Evolutionary conservation across 2,113 vertebrate genomes (phyloP), one percentile per base, ranked within the genome.

Genomic region (Tinamus guttatus): DNA sequence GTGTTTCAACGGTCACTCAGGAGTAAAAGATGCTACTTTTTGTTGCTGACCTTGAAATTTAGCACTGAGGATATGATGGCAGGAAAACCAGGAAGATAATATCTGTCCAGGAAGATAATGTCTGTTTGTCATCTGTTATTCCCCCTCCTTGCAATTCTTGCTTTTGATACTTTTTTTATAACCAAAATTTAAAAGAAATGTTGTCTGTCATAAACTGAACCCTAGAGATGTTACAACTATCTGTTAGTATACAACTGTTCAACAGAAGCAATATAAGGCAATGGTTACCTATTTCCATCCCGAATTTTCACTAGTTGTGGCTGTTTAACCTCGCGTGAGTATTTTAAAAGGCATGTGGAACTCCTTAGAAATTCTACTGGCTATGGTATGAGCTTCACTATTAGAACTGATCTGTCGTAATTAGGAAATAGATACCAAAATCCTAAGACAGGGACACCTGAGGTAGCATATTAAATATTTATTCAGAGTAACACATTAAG

Each of bases 391-490:
- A 89, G 68, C 64, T 85, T 86, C 83, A 54, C 54, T 87, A 74
- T 60, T 94, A 87, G 90, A 90, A 83, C 87, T 87, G 34, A 45
- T 68, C 47, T 93, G 22, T 25, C 70, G 32, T 95, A 94, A 96
- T 96, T 93, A 94, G 87, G 92, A 95, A 92, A 93, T 24, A 95
- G 62, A 87, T 87, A 94, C 91, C 87, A 93, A 94, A 97, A 94
- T 93, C 62, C 65, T 85, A 84, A 63, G 79, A 69, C 89, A 93
- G 71, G 77, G 90, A 90, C 95, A 97, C 91, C 93, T 95, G 74
- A 95, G 95, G 94, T 83, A 93, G 38, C 92, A 81, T 94, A 95
- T 96, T 95, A 96, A 97, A 95, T 92, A 95, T 96, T 94, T 96
- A 96, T 97, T 90, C 89, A 87, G 58, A 95, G 86, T 75, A 94